Percentiles rank a stretch among this genome's conserved stretches.
These are phyloP conservation scores for Perizoma affinitatum DNA, from an alignment of 2,888 invertebrate species.

Conservation along the genomic window DNA sequence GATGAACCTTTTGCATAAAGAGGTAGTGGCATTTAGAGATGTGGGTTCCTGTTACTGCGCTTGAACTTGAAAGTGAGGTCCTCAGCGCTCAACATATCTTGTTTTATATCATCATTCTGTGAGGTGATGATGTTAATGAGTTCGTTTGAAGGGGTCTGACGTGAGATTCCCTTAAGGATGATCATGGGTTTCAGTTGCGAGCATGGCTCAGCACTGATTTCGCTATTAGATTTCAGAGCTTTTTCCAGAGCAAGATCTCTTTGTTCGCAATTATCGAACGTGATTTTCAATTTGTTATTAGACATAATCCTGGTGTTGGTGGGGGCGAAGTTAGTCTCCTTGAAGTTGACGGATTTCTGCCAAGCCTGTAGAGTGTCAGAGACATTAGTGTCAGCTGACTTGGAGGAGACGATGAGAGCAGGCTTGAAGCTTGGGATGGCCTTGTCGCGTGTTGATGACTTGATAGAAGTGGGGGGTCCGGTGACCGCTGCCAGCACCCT, in stretches of 20 bases:
- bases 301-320: conserved; percentile 1
- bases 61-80: background rate
- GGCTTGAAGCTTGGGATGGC: too few species aligned
- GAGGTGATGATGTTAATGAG: background rate
- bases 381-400: too few species aligned
- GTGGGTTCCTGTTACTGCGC: conserved; percentile 3
- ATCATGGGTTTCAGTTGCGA: conserved; percentile 23
- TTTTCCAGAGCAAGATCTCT: conserved; percentile 1
- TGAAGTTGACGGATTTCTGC: conserved; percentile 3
- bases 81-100: background rate
- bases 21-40: conserved; percentile 22
- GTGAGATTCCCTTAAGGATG: conserved; percentile 23
- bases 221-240: background rate
- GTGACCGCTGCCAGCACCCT: background rate
- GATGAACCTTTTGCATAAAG: conserved; percentile 5
- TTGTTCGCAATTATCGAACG: conserved; percentile 16
- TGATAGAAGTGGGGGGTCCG: too few species aligned
- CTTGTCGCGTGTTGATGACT: too few species aligned
- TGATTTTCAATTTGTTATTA: conserved; percentile 13
- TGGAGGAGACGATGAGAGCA: too few species aligned
- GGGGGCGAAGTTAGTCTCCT: conserved; percentile 1
- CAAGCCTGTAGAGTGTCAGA: background rate
- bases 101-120: background rate
- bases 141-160: conserved; percentile 3
- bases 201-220: conserved; percentile 12